A percentile compares a stretch with the other conserved stretches of the same genome.
Evolutionary conservation across 2,797 vertebrate genomes (phyloP).

Genomic region (Ctenopoma kingsleyae): DNA sequence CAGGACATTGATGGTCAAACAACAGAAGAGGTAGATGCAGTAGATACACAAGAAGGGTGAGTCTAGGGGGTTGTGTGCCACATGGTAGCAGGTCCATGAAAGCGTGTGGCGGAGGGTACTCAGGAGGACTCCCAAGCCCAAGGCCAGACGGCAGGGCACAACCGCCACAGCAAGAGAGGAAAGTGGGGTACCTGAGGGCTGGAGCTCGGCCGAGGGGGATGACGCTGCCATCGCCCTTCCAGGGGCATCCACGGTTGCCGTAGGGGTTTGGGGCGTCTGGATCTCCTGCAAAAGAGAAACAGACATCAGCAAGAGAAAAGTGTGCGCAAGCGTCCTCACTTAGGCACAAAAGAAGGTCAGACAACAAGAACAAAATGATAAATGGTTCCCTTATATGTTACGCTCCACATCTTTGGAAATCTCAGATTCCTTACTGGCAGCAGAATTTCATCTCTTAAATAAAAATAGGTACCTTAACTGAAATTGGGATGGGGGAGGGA

Average conservation of each 20-base stretch:
- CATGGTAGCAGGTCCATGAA: conserved; percentile 90
- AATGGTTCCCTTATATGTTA: not conserved
- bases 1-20: conserved; percentile 84
- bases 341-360: not conserved
- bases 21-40: conserved; percentile 87
- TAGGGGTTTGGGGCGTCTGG: conserved; percentile 80
- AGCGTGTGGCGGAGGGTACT: conserved; percentile 85
- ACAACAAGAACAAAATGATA: not conserved
- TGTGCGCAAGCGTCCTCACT: too few relatives aligned
- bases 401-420: not conserved
- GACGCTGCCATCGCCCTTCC: conserved; percentile 78
- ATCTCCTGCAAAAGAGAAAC: conserved; percentile 81
- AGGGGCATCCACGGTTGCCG: conserved; percentile 82
- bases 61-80: conserved; percentile 91
- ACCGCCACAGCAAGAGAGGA: conserved; percentile 88
- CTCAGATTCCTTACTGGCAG: not conserved
- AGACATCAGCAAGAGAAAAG: not conserved
- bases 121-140: conserved; percentile 84
- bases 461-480: conserved; percentile 87
- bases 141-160: conserved; percentile 78
- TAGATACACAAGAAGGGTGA: conserved; percentile 92
- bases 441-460: not conserved
- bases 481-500: conserved; percentile 79
- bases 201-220: conserved; percentile 83
- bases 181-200: conserved; percentile 94